A percentile compares a stretch with the other conserved stretches of the same genome.
These are phyloP conservation scores for sheep (Ovis aries) DNA, from an alignment of 2,113 vertebrate species.

Conservation along the genomic window DNA sequence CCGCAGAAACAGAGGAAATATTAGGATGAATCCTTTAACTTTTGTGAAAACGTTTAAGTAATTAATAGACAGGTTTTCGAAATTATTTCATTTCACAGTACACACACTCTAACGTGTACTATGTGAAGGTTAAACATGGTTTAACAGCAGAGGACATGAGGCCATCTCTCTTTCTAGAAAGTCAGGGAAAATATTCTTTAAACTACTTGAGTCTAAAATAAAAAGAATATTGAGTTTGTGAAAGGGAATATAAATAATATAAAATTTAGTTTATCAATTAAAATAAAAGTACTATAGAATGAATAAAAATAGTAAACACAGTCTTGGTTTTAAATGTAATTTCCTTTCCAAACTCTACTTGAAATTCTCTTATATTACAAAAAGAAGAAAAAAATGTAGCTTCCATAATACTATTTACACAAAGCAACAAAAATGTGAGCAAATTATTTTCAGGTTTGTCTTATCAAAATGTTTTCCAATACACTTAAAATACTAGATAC, in stretches of 20 bases:
- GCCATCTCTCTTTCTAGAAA: neutral
- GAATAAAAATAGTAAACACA: neutral
- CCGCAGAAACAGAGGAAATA: constrained; percentile 63
- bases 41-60: constrained; percentile 60
- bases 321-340: neutral
- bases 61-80: constrained; percentile 35
- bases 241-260: neutral
- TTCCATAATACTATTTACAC: neutral
- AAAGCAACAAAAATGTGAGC: neutral
- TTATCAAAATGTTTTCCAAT: neutral
- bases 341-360: neutral
- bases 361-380: neutral
- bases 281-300: neutral
- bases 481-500: neutral
- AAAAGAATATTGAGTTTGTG: neutral
- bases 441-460: neutral
- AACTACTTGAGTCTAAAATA: neutral
- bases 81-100: neutral
- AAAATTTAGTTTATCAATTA: neutral
- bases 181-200: neutral
- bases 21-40: constrained; percentile 52
- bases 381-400: neutral
- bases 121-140: neutral
- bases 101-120: neutral
- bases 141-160: neutral